A percentile compares a stretch with the other conserved stretches of the same genome.
Conservation (phyloP, 2,113 vertebrate genomes). For the Ceyx cyanopectus region DNA sequence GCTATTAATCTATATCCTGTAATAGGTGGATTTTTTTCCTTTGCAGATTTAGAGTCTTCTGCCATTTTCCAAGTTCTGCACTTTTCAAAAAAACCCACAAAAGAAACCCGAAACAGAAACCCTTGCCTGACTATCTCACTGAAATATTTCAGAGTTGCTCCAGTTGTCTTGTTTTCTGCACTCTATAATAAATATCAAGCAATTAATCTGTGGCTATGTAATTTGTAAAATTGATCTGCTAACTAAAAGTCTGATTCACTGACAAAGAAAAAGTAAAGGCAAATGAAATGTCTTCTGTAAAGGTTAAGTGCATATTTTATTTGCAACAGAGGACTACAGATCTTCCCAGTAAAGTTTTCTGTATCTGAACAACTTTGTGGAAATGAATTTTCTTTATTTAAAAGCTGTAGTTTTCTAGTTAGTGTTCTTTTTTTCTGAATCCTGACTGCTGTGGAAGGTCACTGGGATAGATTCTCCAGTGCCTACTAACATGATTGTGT, state of each 20-base stretch:
- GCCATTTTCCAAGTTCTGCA: background rate
- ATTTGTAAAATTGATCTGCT: conserved; percentile 61
- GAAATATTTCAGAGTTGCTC: background rate
- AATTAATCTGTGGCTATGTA: conserved; percentile 30
- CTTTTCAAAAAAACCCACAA: background rate
- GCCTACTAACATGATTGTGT: background rate
- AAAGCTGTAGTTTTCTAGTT: background rate
- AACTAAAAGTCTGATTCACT: conserved; percentile 48
- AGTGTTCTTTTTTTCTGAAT: background rate
- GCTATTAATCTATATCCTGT: background rate
- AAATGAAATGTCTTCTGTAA: conserved; percentile 44
- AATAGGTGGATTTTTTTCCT: background rate
- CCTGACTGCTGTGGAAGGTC: background rate
- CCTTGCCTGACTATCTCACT: background rate
- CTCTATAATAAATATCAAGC: background rate
- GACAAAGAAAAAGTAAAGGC: conserved; percentile 56
- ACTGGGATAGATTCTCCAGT: background rate
- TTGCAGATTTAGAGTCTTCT: background rate
- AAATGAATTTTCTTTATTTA: conserved; percentile 1
- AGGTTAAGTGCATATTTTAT: conserved; percentile 67
- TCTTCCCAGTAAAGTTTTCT: background rate
- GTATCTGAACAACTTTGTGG: background rate
- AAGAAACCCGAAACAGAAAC: background rate
- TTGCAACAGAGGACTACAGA: conserved; percentile 27
- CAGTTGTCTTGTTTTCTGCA: conserved; percentile 20